Conservation (phyloP, 1,140 invertebrate genomes). For the Diabrotica undecimpunctata region DNA sequence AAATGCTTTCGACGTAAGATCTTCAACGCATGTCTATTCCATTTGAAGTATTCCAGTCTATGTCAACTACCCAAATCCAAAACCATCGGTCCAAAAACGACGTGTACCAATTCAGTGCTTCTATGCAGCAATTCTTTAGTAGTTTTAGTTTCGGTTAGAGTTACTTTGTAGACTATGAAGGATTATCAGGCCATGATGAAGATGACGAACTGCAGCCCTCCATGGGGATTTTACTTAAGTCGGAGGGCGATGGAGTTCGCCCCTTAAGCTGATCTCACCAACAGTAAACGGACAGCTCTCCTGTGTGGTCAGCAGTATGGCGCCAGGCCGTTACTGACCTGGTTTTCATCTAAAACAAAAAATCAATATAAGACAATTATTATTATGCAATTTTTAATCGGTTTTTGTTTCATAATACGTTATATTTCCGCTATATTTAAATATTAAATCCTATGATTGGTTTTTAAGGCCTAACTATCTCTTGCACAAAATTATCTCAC, state of each 20-base stretch:
- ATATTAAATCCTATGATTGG: too few species aligned
- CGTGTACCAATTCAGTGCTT: too few species aligned
- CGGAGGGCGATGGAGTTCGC: conserved; percentile 38
- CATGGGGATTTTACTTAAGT: conserved; percentile 22
- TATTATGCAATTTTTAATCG: too few species aligned
- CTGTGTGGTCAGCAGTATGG: conserved; percentile 62
- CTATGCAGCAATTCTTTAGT: not conserved
- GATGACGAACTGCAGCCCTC: conserved; percentile 33
- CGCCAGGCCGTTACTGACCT: conserved; percentile 65
- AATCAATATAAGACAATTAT: not conserved
- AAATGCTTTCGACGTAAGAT: too few species aligned
- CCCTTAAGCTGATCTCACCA: conserved; percentile 58
- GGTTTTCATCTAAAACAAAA: conserved; percentile 59
- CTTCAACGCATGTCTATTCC: too few species aligned
- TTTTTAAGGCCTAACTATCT: too few species aligned
- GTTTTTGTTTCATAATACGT: too few species aligned
- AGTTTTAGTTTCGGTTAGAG: conserved; percentile 7
- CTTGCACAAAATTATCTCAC: too few species aligned
- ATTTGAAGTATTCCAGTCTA: too few species aligned
- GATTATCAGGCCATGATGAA: conserved; percentile 28
- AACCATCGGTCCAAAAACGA: too few species aligned
- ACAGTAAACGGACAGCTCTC: conserved; percentile 69
- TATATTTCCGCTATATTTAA: too few species aligned
- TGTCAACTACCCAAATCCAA: too few species aligned
- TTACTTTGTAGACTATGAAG: conserved; percentile 3